phyloP scores from a whole-genome alignment of 2,888 invertebrate species.

The Andrena minutula region DNA sequence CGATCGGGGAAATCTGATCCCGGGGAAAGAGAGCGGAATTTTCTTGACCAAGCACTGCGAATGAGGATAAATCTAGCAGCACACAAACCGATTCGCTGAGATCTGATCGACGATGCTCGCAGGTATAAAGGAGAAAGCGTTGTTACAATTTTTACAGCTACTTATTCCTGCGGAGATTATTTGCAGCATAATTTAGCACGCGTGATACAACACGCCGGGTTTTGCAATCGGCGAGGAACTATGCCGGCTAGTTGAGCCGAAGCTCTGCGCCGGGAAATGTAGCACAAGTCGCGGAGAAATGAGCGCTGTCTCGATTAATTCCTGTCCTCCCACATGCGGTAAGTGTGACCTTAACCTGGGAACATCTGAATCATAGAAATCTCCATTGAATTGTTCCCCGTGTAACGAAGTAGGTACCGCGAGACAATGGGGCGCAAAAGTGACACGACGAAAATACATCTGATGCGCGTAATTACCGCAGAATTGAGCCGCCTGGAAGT shows the following conservation, averaged over 20 bases:
- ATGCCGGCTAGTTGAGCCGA: no score
- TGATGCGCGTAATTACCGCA: constrained; percentile 20
- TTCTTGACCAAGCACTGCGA: not conserved
- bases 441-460: constrained; percentile 15
- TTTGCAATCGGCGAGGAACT: no score
- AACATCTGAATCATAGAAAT: constrained; percentile 12
- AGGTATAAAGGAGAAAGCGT: no score
- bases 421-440: constrained; percentile 23
- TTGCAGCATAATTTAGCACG: no score
- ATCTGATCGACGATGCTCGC: not conserved
- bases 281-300: not conserved
- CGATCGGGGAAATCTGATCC: not conserved
- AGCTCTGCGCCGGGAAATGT: not conserved
- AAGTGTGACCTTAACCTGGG: constrained; percentile 36
- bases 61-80: not conserved
- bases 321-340: not conserved
- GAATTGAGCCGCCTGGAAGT: not conserved
- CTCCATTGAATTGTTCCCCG: constrained; percentile 2
- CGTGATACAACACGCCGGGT: no score
- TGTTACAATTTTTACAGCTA: no score
- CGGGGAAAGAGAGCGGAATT: not conserved
- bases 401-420: constrained; percentile 1
- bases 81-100: not conserved
- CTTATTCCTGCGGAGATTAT: no score
- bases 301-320: not conserved